Evolutionary conservation across 2,888 invertebrate genomes (phyloP), one percentile per base, ranked within the genome.

Genomic region (Siphonodentalium dalli): DNA sequence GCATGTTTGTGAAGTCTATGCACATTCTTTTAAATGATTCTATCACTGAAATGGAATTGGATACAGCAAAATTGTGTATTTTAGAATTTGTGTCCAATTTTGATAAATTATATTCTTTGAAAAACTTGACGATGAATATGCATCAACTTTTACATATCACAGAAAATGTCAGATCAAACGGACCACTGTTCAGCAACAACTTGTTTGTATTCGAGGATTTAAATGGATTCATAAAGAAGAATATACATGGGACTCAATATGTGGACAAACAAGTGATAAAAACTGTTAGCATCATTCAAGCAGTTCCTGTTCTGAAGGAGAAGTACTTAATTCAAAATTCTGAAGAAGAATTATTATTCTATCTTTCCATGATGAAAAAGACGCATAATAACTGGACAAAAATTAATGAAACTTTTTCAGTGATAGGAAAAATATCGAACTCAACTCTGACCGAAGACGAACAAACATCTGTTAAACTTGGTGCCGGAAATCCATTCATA

Each of bases 161-260:
- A 9, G 61, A 61, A 34, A 45, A 50, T 52, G 61, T 64, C 0
- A 24, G 59, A 21, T 23, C 29, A 9, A 23, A 61, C 23, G 64
- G 64, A 24, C 61, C 64, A 28, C 35, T 64, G 13, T 64, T 46
- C 31, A 61, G 58, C 6, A 53, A 57, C 27, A 57, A 53, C 15
- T 64, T 61, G 41, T 64, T 59, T 54, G 47, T 54, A 20, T 64
- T 61, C 41, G 61, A 61, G 33, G 51, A 58, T 33, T 58, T 58
- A 35, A 56, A 63, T 54, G 58, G 63, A 11, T 5, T 48, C 26
- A 9, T 61, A 15, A 11, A 58, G 11, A 58, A 58, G 52, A 43
- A 54, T 45, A 53, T 61, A 15, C 42, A 40, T 51, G 60, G 56
- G 6, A 61, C 60, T n/a, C 60, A 58, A 46, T 45, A 51, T 45